Percentiles rank a stretch among this genome's conserved stretches.
phyloP scores from a whole-genome alignment of 1,140 invertebrate genomes.

The Pseudomyrmex cubaensis region DNA sequence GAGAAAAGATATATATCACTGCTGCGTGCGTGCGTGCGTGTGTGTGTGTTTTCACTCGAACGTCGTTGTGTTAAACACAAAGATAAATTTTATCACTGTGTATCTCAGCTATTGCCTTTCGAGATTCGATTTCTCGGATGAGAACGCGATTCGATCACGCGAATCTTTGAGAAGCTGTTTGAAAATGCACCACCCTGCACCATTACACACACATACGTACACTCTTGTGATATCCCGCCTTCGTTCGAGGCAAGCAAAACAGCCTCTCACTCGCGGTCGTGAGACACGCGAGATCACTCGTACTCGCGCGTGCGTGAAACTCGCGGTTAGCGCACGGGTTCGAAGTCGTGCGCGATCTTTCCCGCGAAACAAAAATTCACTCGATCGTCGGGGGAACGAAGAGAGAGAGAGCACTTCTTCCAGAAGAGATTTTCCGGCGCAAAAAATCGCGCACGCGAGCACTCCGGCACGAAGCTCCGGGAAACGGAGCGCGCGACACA shows the following conservation, averaged over 20 bases:
- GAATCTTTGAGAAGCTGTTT: no score
- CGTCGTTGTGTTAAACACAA: no score
- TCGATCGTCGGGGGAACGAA: background rate
- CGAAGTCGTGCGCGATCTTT: background rate
- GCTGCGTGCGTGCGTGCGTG: no score
- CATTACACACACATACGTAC: background rate
- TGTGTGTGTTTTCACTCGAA: no score
- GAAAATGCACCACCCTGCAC: no score
- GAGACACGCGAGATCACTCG: background rate
- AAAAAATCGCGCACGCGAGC: background rate
- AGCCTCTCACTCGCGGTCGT: background rate
- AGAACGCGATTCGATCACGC: no score
- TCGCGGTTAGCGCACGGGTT: background rate
- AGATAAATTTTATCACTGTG: no score
- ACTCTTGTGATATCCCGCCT: background rate
- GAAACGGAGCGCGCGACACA: conserved; percentile 4
- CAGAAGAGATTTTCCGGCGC: no score
- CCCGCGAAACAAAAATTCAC: background rate
- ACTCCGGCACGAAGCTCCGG: background rate
- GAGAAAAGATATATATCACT: no score
- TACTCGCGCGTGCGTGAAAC: background rate
- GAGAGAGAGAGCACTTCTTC: no score
- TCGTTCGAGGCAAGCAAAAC: background rate
- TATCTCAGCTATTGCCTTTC: no score
- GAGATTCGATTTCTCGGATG: no score